Conservation (phyloP, 2,888 invertebrate genomes). For the Ectobius pallidus region DNA sequence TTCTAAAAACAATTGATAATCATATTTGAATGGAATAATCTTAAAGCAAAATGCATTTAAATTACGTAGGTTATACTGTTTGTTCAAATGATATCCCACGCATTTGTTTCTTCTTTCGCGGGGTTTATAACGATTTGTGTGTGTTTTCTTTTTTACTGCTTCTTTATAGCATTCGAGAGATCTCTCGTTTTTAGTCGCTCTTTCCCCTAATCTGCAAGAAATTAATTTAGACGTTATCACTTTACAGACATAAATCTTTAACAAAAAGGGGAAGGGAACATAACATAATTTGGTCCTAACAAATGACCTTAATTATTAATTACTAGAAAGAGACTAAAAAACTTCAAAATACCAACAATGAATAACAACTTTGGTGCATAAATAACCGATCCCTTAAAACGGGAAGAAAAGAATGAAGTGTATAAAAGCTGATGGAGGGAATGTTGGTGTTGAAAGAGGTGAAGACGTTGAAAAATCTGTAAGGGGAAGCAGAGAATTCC, state of each 20-base stretch:
- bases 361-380: constrained; percentile 1
- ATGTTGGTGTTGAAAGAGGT: constrained; percentile 35
- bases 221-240: background rate
- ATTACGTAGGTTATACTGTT: too few species aligned
- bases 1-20: too few species aligned
- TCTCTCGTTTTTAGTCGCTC: too few species aligned
- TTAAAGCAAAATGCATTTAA: too few species aligned
- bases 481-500: constrained; percentile 17
- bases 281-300: background rate
- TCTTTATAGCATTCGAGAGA: too few species aligned
- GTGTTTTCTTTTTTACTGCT: too few species aligned
- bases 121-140: too few species aligned
- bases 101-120: too few species aligned
- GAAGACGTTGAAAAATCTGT: constrained; percentile 41
- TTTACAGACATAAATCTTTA: background rate
- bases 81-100: too few species aligned
- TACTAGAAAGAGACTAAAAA: background rate
- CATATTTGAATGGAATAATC: too few species aligned
- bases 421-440: constrained; percentile 3
- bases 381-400: constrained; percentile 19
- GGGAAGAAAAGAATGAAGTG: constrained; percentile 1
- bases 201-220: too few species aligned
- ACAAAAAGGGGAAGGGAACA: background rate
- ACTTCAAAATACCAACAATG: background rate
- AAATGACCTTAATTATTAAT: constrained; percentile 12